Conservation (phyloP, 1,140 invertebrate species). For the Scylla paramamosain region DNA sequence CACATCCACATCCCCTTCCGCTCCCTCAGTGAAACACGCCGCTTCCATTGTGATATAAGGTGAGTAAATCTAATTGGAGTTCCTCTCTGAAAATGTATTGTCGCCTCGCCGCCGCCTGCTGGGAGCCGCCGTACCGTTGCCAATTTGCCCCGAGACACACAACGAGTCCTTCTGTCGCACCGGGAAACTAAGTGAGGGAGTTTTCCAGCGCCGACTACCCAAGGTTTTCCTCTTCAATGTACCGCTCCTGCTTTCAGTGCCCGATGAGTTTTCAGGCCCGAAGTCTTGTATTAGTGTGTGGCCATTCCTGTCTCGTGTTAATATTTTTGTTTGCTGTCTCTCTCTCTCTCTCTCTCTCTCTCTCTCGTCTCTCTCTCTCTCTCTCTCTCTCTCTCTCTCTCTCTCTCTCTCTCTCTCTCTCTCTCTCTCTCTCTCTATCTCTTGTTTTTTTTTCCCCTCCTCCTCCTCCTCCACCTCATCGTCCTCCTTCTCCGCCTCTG, state of each 20-base stretch:
- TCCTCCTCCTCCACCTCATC: not conserved
- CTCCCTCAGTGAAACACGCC: not conserved
- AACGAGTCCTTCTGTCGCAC: not conserved
- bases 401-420: not conserved
- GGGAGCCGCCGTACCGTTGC: slow-evolving; percentile 22
- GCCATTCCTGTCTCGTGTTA: not conserved
- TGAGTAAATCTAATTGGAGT: slow-evolving; percentile 55
- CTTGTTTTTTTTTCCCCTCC: not conserved
- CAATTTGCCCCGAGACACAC: slow-evolving; percentile 36
- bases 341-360: not conserved
- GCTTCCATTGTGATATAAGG: slow-evolving; percentile 53
- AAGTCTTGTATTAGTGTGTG: not conserved
- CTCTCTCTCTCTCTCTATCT: not conserved
- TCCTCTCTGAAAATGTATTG: slow-evolving; percentile 54
- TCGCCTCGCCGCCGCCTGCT: not conserved
- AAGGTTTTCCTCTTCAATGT: not conserved
- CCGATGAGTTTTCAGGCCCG: too few relatives aligned
- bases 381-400: not conserved
- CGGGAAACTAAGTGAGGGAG: not conserved
- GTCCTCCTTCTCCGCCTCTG: not conserved
- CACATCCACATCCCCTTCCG: not conserved
- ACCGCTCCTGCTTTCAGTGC: not conserved
- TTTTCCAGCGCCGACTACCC: not conserved
- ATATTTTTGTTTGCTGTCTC: not conserved
- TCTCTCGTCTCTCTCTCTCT: not conserved